Evolutionary conservation across 2,113 vertebrate genomes (phyloP).

Genomic region (Mellivora capensis): DNA sequence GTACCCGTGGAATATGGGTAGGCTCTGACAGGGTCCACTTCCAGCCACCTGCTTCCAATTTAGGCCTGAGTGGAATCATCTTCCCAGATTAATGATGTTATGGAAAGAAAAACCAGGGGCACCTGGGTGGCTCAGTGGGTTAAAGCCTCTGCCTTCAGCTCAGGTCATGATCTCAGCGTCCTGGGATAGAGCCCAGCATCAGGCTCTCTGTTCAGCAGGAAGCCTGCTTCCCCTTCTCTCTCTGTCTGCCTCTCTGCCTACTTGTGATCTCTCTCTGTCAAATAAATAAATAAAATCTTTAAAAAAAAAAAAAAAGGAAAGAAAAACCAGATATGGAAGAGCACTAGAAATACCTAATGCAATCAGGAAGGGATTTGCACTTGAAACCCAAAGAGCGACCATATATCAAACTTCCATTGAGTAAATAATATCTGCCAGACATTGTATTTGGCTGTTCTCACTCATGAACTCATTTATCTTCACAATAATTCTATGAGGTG

Average conservation of each 20-base stretch:
- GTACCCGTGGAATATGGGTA: rapidly evolving
- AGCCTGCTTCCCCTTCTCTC: too few relatives aligned
- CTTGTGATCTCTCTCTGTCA: too few relatives aligned
- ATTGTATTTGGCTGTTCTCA: not conserved
- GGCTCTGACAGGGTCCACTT: not conserved
- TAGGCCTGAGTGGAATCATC: not conserved
- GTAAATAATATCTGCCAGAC: not conserved
- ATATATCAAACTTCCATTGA: not conserved
- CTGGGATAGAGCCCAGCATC: too few relatives aligned
- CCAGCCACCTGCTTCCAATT: not conserved
- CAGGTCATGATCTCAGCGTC: too few relatives aligned
- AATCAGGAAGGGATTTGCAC: not conserved
- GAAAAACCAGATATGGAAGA: not conserved
- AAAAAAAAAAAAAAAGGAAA: too few relatives aligned
- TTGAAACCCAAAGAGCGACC: not conserved
- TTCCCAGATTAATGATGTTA: not conserved
- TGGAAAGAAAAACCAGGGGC: not conserved
- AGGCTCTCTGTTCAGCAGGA: too few relatives aligned
- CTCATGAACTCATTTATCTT: not conserved
- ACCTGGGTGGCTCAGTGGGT: too few relatives aligned
- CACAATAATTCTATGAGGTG: not conserved
- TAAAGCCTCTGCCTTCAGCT: too few relatives aligned
- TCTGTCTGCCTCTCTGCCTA: too few relatives aligned
- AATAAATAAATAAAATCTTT: too few relatives aligned
- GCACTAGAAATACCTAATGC: not conserved